These are phyloP conservation scores for Bugula neritina DNA, from an alignment of 2,888 invertebrate genomes.

Conservation along the genomic window DNA sequence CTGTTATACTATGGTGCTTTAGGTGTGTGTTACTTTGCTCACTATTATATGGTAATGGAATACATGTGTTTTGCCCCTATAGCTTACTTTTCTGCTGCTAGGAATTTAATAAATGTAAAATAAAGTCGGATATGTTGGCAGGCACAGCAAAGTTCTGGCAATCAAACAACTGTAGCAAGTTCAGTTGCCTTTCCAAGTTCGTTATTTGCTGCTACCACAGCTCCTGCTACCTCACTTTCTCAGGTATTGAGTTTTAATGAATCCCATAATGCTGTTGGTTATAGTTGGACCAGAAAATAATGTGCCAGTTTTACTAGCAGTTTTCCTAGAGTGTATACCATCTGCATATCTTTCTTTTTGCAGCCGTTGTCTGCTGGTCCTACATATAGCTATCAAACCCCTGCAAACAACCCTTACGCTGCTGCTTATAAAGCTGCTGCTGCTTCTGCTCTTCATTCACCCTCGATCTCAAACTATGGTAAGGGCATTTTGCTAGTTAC, in stretches of 20 bases:
- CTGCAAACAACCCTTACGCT: neutral
- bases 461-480: neutral
- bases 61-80: too few species aligned
- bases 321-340: too few species aligned
- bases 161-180: neutral
- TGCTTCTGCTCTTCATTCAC: neutral
- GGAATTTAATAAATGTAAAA: too few species aligned
- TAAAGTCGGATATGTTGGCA: neutral
- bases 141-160: neutral
- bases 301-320: too few species aligned
- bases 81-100: too few species aligned
- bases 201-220: neutral
- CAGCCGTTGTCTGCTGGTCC: neutral
- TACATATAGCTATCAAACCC: neutral
- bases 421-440: neutral
- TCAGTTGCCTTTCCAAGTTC: neutral
- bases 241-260: neutral
- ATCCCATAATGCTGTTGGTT: too few species aligned
- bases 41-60: too few species aligned
- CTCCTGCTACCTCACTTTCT: neutral
- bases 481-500: too few species aligned
- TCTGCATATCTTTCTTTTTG: neutral
- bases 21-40: too few species aligned
- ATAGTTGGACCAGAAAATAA: too few species aligned
- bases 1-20: too few species aligned